Evolutionary conservation across 1,140 invertebrate genomes (phyloP).

Genomic region (Diabrotica undecimpunctata): DNA sequence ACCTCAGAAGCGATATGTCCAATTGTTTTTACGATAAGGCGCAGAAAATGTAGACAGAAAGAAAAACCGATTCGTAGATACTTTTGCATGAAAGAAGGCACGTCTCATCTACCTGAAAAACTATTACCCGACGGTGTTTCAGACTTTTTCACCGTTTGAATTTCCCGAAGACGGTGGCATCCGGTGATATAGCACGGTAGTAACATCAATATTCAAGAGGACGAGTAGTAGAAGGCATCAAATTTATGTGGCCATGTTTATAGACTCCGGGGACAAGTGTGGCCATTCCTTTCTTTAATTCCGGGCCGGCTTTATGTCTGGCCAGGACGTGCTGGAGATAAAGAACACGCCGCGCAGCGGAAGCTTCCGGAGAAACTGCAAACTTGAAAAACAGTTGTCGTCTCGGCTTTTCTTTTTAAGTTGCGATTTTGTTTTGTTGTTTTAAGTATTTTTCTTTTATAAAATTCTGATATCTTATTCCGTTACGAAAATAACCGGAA

Average conservation of each 20-base stretch:
- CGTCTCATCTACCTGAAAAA: slow-evolving; percentile 10
- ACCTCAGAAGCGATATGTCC: too few species aligned
- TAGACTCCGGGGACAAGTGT: slow-evolving; percentile 43
- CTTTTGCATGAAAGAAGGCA: slow-evolving; percentile 4
- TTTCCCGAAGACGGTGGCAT: slow-evolving; percentile 9
- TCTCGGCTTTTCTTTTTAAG: too few species aligned
- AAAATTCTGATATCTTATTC: too few species aligned
- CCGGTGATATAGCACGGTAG: slow-evolving; percentile 36
- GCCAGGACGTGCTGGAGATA: slow-evolving; percentile 37
- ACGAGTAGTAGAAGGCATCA: slow-evolving; percentile 38
- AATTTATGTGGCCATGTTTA: slow-evolving; percentile 45
- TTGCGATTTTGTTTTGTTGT: too few species aligned
- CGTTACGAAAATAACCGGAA: too few species aligned
- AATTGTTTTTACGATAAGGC: background rate
- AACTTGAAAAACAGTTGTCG: background rate
- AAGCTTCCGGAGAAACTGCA: slow-evolving; percentile 19
- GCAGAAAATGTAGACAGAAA: background rate
- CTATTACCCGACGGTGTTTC: slow-evolving; percentile 7
- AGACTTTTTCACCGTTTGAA: slow-evolving; percentile 7
- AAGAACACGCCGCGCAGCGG: slow-evolving; percentile 26
- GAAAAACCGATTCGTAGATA: background rate
- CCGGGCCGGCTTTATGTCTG: slow-evolving; percentile 39
- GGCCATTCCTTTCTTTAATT: slow-evolving; percentile 42
- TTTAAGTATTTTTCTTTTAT: too few species aligned
- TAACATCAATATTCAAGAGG: slow-evolving; percentile 41